Evolutionary conservation across 2,797 vertebrate genomes (phyloP).

Genomic region (Microctenopoma steveboyesi): DNA sequence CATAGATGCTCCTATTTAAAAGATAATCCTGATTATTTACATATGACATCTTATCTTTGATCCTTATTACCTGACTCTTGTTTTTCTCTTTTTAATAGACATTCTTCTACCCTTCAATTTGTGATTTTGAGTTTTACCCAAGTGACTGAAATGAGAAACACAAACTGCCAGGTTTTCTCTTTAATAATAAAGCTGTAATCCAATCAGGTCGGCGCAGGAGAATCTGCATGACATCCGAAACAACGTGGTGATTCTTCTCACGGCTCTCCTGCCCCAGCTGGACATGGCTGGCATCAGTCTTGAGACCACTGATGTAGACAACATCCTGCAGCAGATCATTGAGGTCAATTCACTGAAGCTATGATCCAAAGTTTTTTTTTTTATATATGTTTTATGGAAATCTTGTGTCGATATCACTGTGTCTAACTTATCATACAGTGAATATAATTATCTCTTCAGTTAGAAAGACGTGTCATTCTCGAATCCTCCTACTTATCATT

Average conservation of each 20-base stretch:
- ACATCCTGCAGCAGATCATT: conserved; percentile 87
- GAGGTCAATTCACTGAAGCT: conserved; percentile 81
- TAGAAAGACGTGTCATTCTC: background rate
- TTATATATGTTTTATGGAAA: background rate
- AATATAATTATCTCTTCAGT: background rate
- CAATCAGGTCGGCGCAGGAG: conserved; percentile 74
- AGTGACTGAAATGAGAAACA: background rate
- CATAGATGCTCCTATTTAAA: background rate
- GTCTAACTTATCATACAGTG: background rate
- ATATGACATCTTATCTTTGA: background rate
- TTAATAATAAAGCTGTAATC: conserved; percentile 17
- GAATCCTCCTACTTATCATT: background rate
- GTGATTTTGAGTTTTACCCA: background rate
- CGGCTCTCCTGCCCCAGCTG: conserved; percentile 83
- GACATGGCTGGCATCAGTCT: conserved; percentile 85
- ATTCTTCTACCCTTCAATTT: background rate
- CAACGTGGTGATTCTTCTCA: conserved; percentile 86
- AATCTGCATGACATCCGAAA: conserved; percentile 75
- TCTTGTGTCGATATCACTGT: background rate
- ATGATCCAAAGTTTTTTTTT: conserved; percentile 30
- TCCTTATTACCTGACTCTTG: background rate
- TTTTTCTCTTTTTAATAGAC: background rate
- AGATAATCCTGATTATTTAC: background rate
- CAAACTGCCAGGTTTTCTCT: background rate
- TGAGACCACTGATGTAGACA: conserved; percentile 83